Evolutionary conservation across 2,797 vertebrate species (phyloP), one percentile per base, ranked within the genome.

Genomic region (Emydoidea blandingii): DNA sequence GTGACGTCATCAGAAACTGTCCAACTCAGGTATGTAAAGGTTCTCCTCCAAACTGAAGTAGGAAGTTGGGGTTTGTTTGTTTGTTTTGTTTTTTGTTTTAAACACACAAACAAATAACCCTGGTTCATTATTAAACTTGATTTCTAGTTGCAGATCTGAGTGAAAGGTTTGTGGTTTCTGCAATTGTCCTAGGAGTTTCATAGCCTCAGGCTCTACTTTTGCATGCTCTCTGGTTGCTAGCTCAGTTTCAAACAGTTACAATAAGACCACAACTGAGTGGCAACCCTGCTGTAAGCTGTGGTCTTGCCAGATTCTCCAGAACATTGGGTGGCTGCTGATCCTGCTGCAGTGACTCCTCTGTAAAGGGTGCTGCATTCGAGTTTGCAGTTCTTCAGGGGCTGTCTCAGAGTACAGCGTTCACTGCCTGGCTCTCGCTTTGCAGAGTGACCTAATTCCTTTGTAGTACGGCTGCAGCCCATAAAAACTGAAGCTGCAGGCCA

Each of bases 241-340:
- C 27, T 37, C 78, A 79, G 72, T 29, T 88, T 41, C 19, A 65
- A 74, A 68, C 15, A n/a, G 68, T 88, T 79, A 31, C 54, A 84
- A 8, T 50, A 74, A 84, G 5, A 87, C 72, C 47, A 49, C 53
- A 85, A 2, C 62, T 62, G 82, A 89, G n/a, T 41, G 81, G 62
- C 85, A 52, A 44, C 47, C 53, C 29, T 85, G 41, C 25, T n/a
- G 3, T 53, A 29, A 80, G 65, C 47, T 74, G 2, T 72, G 65
- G 72, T 83, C 74, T 65, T 89, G 47, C 50, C 0, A 0, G 11
- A 5, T n/a, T 59, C 37, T 2, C 37, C n/a, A 2, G 47, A 29
- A 47, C 29, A 12, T 41, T 41, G 25, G 37, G 34, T 80, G 76
- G 10, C 29, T 87, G 86, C 81, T 7, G 50, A 23, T 86, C 76